These are phyloP conservation scores for Phalloptychus januarius DNA, from an alignment of 2,797 vertebrate genomes.

Conservation along the genomic window DNA sequence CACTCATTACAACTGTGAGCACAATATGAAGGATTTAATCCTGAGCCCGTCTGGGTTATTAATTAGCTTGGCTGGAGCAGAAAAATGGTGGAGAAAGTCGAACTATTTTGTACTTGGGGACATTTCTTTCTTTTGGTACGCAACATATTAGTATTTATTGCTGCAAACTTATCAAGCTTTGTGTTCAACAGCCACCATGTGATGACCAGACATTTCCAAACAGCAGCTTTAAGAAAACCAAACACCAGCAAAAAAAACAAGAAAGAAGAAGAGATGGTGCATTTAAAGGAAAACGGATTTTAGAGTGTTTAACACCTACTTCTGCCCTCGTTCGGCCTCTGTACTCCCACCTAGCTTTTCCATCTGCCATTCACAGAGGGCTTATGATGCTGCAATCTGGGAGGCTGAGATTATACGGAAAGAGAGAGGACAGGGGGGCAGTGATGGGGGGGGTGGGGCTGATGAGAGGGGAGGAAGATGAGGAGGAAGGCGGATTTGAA, in stretches of 20 bases:
- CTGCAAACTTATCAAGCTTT: conserved; percentile 38
- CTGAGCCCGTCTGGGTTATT: not conserved
- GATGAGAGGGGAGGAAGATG: conserved; percentile 38
- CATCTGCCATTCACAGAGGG: conserved; percentile 70
- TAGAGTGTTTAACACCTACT: conserved; percentile 69
- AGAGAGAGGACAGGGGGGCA: conserved; percentile 49
- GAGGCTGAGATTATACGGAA: conserved; percentile 59
- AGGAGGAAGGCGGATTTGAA: conserved; percentile 50
- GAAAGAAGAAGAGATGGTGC: conserved; percentile 29
- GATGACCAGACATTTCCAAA: conserved; percentile 66
- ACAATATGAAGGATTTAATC: conserved; percentile 27
- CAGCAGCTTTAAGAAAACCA: conserved; percentile 53
- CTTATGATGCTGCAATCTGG: conserved; percentile 65
- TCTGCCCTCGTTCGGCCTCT: conserved; percentile 56
- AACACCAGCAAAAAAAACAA: conserved; percentile 35
- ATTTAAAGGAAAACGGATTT: conserved; percentile 59
- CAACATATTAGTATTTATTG: not conserved
- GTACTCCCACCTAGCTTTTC: conserved; percentile 68
- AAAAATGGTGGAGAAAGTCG: not conserved
- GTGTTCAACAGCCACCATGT: conserved; percentile 39
- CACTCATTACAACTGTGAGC: conserved; percentile 25
- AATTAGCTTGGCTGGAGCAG: conserved; percentile 7
- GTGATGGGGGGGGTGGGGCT: conserved; percentile 43
- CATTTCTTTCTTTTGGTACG: conserved; percentile 16
- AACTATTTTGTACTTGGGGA: conserved; percentile 6